Evolutionary conservation across 1,140 invertebrate species (phyloP).

Genomic region (Nixonia krombeini): DNA sequence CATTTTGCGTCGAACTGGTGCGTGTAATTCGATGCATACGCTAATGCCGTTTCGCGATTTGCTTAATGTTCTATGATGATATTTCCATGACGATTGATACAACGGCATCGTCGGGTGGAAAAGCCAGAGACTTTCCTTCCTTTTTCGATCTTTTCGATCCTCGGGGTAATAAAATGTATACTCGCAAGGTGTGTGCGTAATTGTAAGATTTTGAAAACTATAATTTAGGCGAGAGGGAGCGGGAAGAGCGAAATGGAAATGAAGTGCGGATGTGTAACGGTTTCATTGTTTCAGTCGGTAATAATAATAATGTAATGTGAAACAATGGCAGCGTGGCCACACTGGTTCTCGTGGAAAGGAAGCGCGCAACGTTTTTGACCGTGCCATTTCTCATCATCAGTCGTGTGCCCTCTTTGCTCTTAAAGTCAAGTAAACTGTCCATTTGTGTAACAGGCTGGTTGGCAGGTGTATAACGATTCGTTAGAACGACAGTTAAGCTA

Average conservation of each 20-base stretch:
- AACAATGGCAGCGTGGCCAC: constrained; percentile 19
- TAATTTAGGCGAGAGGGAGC: no score
- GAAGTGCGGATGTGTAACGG: no score
- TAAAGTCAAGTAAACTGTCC: constrained; percentile 20
- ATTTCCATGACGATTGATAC: constrained; percentile 37
- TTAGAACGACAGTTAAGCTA: constrained; percentile 17
- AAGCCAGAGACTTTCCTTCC: background rate
- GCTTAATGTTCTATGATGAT: constrained; percentile 43
- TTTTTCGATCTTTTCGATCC: no score
- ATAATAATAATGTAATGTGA: constrained; percentile 38
- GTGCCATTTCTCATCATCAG: constrained; percentile 5
- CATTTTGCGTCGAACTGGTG: constrained; percentile 66
- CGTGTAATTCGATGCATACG: constrained; percentile 64
- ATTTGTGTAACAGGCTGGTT: constrained; percentile 8
- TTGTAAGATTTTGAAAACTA: no score
- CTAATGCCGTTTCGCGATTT: constrained; percentile 39
- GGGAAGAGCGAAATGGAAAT: no score
- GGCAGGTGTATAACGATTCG: constrained; percentile 5
- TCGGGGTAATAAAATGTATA: no score
- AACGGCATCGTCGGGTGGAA: no score
- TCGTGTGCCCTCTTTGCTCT: background rate
- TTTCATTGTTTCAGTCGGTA: no score
- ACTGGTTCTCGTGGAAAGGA: background rate
- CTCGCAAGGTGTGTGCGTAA: no score
- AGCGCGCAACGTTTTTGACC: constrained; percentile 6